These are phyloP conservation scores for Sclerurus mexicanus DNA, from an alignment of 2,113 vertebrate genomes.

Conservation along the genomic window DNA sequence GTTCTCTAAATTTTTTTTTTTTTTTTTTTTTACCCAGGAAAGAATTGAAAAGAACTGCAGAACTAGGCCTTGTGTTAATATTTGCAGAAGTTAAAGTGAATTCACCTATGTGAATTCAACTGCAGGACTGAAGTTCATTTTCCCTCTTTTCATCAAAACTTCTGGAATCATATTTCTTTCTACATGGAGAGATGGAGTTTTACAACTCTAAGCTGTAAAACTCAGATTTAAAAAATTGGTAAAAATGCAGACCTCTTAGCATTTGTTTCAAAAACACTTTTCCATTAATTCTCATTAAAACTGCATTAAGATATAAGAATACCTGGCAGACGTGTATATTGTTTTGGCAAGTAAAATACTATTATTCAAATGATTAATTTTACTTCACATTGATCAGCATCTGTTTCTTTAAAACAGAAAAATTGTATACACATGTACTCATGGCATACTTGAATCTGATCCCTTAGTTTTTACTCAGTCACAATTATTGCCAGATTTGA, in stretches of 20 bases:
- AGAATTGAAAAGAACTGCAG: not conserved
- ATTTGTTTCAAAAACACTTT: not conserved
- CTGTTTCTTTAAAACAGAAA: not conserved
- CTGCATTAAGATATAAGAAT: slow-evolving; percentile 12
- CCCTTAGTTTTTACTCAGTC: not conserved
- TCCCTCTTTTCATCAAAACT: not conserved
- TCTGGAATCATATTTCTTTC: slow-evolving; percentile 44
- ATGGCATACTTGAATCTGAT: not conserved
- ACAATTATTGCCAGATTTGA: not conserved
- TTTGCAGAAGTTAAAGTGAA: not conserved
- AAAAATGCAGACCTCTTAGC: slow-evolving; percentile 18
- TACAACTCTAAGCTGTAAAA: slow-evolving; percentile 17
- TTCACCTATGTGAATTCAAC: not conserved
- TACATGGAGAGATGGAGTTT: not conserved
- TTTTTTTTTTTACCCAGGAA: not conserved
- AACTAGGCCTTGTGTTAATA: slow-evolving; percentile 6
- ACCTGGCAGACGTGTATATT: slow-evolving; percentile 19
- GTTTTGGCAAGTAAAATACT: not conserved
- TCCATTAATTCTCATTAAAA: slow-evolving; percentile 41
- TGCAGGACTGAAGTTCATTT: not conserved
- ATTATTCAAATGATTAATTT: slow-evolving; percentile 10
- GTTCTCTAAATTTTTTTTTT: not conserved
- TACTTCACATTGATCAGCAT: slow-evolving; percentile 4
- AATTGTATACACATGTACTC: not conserved
- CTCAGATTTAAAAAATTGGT: slow-evolving; percentile 34